phyloP scores from a whole-genome alignment of 2,113 vertebrate genomes.

The Irena cyanogastra region DNA sequence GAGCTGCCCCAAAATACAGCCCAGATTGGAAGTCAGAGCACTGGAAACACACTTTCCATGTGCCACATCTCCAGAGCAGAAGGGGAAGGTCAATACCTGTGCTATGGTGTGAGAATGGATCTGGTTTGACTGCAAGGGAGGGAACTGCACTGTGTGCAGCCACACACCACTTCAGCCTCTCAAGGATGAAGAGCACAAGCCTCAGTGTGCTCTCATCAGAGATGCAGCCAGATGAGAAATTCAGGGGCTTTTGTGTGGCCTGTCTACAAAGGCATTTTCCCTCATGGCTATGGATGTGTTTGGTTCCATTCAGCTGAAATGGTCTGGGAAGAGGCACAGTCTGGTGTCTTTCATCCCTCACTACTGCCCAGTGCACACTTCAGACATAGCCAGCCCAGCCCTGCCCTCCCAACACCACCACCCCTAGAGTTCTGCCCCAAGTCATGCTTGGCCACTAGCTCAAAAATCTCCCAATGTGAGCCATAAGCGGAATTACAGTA shows the following conservation, averaged over 20 bases:
- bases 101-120: neutral
- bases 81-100: neutral
- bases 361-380: accelerated
- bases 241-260: neutral
- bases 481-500: neutral
- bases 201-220: neutral
- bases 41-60: neutral
- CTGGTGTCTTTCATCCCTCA: neutral
- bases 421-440: neutral
- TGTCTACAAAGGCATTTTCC: neutral
- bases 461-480: neutral
- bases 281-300: neutral
- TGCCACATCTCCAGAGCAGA: neutral
- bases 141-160: neutral
- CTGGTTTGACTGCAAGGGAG: neutral
- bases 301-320: neutral
- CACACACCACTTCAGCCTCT: neutral
- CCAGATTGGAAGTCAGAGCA: neutral
- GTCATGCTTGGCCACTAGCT: neutral
- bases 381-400: neutral
- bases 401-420: neutral
- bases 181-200: neutral
- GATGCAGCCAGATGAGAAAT: neutral
- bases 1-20: neutral
- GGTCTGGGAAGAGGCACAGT: neutral